Base-by-base conservation (phyloP, 2,113 vertebrate species). In the Thalassarche chlororhynchos region DNA sequence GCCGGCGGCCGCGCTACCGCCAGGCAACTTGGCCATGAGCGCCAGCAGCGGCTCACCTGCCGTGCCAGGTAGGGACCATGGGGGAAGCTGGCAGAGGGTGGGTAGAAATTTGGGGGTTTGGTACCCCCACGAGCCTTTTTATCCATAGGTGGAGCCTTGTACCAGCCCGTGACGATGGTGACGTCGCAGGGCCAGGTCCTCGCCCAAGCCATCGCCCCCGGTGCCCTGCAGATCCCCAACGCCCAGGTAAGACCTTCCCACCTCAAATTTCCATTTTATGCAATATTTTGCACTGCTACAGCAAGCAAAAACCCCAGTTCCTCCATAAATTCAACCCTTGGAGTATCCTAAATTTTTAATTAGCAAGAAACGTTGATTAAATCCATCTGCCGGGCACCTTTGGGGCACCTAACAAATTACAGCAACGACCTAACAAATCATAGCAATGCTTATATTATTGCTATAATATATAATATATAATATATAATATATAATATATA, bases 111-210 rank as follows among this genome's bases (percentile, higher is more conserved):
- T 3, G 29, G 65, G 60, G 49, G 1, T 14, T 57, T 1, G 2
- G 17, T 9, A 2, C 31, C 55, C 31, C 69, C 57, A 42, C 1
- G 0, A 19, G 12, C 72, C 1, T 44, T 58, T 9, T 28, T 12
- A 21, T 15, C 13, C 10, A 0, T 2, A 97, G 96, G 99, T 98
- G 99, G 99, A 98, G 99, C 99, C 87, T 95, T 99, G 98, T 99
- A 99, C 99, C 99, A 99, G 98, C 99, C 99, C 1, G 99, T 99
- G 99, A 98, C 99, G 9, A 99, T 99, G 99, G 99, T 99, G 98
- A 99, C 99, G 83, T 99, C 99, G 68, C 99, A 99, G 98, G 99
- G 99, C 98, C 99, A 99, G 98, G 99, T 99, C 97, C 98, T 99
- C 90, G 98, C 99, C 90, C 99, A 99, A 97, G 98, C 99, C 93